Conservation (phyloP, 92 coral and sea anemone species). For the Zoanthus gigantus region DNA sequence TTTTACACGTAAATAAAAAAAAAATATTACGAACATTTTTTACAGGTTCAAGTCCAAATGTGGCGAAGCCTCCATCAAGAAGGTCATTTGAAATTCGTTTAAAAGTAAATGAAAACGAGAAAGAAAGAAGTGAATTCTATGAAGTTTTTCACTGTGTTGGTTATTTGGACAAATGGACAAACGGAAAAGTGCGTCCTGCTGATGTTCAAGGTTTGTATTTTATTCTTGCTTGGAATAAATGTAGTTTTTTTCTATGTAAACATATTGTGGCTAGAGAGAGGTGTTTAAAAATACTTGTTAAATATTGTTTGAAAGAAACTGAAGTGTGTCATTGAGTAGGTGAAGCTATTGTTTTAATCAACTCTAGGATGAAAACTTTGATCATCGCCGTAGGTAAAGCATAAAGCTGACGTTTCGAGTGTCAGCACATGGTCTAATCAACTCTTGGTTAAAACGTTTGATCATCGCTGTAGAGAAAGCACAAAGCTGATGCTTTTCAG, state of each 20-base stretch:
- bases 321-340: too few species aligned
- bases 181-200: not conserved
- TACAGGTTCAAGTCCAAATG: constrained; percentile 3
- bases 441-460: too few species aligned
- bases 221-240: not conserved
- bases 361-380: too few species aligned
- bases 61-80: constrained; percentile 30
- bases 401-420: too few species aligned
- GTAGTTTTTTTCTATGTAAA: not conserved
- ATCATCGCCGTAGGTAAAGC: too few species aligned
- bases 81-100: constrained; percentile 39
- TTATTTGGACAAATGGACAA: constrained; percentile 62
- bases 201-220: constrained; percentile 16
- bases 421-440: too few species aligned
- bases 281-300: too few species aligned
- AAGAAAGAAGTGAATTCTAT: not conserved
- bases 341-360: too few species aligned
- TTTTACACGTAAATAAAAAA: not conserved
- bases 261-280: too few species aligned
- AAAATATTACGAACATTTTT: not conserved
- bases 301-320: too few species aligned
- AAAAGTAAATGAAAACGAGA: constrained; percentile 1
- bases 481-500: too few species aligned
- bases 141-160: constrained; percentile 65
- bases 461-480: too few species aligned